Percentiles rank a stretch among this genome's conserved stretches.
These are phyloP conservation scores for Sycophaga agraensis DNA, from an alignment of 1,140 invertebrate genomes.

Conservation along the genomic window DNA sequence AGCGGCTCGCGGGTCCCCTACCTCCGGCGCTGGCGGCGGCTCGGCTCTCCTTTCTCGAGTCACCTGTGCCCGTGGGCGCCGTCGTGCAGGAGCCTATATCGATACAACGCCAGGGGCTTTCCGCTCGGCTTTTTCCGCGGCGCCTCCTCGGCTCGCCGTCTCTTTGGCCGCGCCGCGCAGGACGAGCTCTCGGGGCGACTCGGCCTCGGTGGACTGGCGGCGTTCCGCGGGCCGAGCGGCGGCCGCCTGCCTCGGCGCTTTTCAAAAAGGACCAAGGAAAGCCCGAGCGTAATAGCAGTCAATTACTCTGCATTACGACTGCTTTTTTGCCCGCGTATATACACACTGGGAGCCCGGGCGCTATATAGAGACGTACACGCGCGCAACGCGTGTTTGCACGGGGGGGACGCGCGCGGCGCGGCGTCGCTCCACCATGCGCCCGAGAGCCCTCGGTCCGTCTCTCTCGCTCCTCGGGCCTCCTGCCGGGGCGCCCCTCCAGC, in stretches of 20 bases:
- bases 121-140: not conserved
- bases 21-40: not conserved
- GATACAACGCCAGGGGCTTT: not conserved
- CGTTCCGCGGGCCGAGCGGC: not conserved
- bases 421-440: not conserved
- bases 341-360: not conserved
- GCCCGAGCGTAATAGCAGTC: not conserved
- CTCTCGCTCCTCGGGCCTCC: not conserved
- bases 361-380: not conserved
- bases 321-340: too few species aligned
- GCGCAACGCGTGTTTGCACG: not conserved
- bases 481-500: not conserved
- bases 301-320: not conserved
- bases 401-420: not conserved
- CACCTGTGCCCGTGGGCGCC: too few species aligned
- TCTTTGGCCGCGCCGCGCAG: too few species aligned
- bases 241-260: not conserved
- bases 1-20: not conserved
- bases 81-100: too few species aligned
- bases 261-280: not conserved
- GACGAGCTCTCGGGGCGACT: not conserved
- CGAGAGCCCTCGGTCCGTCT: not conserved
- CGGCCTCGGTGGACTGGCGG: not conserved
- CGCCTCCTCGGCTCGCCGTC: not conserved
- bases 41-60: slow-evolving; percentile 13